These are phyloP conservation scores for Apostichopus japonicus DNA, from an alignment of 35 echinoderm and acorn worm genomes.

Conservation along the genomic window DNA sequence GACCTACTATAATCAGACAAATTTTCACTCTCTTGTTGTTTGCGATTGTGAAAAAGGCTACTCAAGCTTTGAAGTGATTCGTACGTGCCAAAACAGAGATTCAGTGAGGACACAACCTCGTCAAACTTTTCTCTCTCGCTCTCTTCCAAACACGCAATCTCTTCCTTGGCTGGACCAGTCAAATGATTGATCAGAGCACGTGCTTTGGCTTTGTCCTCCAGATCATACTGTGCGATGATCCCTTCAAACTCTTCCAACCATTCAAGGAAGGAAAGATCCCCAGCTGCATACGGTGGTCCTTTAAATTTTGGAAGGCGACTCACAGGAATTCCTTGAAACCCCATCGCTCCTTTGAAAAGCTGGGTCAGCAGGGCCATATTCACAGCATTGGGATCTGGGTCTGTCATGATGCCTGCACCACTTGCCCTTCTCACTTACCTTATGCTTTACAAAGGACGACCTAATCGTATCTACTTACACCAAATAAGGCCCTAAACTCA, in stretches of 20 bases:
- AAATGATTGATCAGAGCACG: background rate
- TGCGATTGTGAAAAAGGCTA: conserved; percentile 37
- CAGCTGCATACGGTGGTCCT: background rate
- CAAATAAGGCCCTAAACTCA: no score
- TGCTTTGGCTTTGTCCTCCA: conserved; percentile 4
- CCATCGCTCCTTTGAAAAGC: background rate
- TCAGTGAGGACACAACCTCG: conserved; percentile 26
- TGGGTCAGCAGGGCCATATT: background rate
- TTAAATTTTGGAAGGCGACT: background rate
- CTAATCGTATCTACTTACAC: no score
- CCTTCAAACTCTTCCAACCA: conserved; percentile 35
- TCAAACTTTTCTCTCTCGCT: background rate
- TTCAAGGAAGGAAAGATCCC: background rate
- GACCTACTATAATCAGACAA: conserved; percentile 59
- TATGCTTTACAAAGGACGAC: no score
- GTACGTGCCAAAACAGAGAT: conserved; percentile 10
- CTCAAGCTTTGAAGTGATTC: conserved; percentile 2
- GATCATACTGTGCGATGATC: background rate
- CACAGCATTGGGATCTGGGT: no score
- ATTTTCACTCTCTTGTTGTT: background rate
- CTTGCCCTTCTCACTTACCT: no score
- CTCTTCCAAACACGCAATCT: background rate
- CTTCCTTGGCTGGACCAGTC: conserved; percentile 32
- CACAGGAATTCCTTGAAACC: background rate
- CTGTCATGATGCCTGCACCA: no score